Conservation (phyloP, 2,797 vertebrate species). For the Liasis olivaceus region DNA sequence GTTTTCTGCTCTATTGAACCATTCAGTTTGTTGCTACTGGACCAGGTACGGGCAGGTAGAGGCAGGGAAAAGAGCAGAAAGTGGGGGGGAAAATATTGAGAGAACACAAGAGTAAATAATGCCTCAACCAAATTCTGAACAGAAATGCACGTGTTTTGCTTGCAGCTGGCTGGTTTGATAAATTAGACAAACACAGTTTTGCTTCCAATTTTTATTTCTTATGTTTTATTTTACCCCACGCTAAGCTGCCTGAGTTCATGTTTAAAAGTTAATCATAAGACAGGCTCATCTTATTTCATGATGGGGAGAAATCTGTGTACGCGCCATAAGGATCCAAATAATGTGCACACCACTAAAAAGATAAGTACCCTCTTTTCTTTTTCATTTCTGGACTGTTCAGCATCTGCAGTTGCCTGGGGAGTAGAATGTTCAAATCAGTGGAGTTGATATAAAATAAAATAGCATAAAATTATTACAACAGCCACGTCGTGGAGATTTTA, state of each 20-base stretch:
- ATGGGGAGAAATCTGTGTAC: background rate
- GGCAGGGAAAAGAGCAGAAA: background rate
- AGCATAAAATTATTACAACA: background rate
- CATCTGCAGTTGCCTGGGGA: background rate
- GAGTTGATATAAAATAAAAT: background rate
- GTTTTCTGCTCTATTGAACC: background rate
- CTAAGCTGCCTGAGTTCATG: background rate
- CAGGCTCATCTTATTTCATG: background rate
- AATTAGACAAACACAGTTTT: background rate
- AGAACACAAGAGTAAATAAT: background rate
- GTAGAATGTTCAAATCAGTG: background rate
- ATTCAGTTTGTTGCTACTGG: background rate
- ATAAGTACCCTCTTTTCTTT: background rate
- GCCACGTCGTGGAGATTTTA: background rate
- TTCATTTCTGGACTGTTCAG: background rate
- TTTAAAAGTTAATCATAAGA: background rate
- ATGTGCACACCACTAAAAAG: background rate
- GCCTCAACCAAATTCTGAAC: fast-evolving
- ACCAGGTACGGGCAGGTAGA: background rate
- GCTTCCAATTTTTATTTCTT: background rate
- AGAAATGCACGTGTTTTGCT: background rate
- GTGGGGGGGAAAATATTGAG: background rate
- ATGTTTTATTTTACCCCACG: background rate
- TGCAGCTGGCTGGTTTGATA: background rate
- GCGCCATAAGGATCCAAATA: background rate